phyloP scores from a whole-genome alignment of 2,888 invertebrate genomes.

The Nezara viridula region DNA sequence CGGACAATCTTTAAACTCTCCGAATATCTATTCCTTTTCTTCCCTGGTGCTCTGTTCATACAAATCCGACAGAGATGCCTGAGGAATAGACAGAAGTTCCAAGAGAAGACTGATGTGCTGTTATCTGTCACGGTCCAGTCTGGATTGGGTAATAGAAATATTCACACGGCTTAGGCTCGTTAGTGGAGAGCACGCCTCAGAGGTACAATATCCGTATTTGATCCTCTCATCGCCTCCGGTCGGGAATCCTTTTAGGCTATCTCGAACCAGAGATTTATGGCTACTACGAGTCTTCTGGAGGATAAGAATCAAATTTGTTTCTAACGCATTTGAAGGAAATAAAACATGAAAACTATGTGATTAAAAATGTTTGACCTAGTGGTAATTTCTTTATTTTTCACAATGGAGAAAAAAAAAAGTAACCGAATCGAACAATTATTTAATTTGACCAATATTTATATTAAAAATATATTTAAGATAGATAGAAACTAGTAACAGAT shows the following conservation, averaged over 20 bases:
- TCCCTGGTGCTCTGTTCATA: no score
- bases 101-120: background rate
- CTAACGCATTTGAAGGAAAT: background rate
- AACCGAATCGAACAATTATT: no score
- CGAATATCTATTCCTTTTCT: no score
- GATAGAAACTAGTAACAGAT: no score
- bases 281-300: background rate
- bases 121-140: background rate
- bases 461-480: no score
- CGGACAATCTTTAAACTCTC: no score
- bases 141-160: conserved; percentile 1
- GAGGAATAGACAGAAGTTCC: background rate
- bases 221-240: background rate
- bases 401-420: no score
- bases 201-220: background rate
- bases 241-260: background rate
- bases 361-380: no score
- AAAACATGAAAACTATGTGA: no score
- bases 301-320: background rate
- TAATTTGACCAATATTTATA: no score
- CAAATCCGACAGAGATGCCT: background rate
- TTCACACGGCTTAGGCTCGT: background rate
- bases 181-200: background rate
- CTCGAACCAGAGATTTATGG: background rate
- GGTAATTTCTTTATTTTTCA: no score